A percentile compares a stretch with the other conserved stretches of the same genome.
These are phyloP conservation scores for Hippopotamus amphibius DNA, from an alignment of 2,113 vertebrate genomes.

Conservation along the genomic window DNA sequence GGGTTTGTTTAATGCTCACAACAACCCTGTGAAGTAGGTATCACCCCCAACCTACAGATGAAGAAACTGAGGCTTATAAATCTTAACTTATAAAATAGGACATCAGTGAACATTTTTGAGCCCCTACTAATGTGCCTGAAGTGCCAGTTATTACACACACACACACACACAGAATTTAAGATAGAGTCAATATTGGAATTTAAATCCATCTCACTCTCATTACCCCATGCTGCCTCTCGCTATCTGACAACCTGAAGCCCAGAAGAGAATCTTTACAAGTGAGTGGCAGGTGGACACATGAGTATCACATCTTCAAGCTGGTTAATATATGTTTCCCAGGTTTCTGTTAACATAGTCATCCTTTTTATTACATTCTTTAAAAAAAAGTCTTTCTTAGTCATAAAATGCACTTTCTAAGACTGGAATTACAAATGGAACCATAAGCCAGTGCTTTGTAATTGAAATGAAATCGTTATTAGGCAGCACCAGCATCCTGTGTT, in stretches of 20 bases:
- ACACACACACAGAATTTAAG: not conserved
- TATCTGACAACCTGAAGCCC: not conserved
- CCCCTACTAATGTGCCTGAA: not conserved
- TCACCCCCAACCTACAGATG: not conserved
- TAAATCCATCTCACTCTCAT: not conserved
- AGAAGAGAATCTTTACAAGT: not conserved
- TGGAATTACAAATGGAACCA: slow-evolving; percentile 62
- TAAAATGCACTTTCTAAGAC: slow-evolving; percentile 66
- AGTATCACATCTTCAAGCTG: not conserved
- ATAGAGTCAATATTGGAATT: not conserved
- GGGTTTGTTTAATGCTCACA: not conserved
- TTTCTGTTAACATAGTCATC: not conserved
- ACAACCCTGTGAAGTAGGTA: not conserved
- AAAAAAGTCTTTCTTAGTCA: slow-evolving; percentile 1
- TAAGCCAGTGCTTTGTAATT: slow-evolving; percentile 64
- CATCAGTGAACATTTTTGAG: not conserved
- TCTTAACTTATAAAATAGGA: not conserved
- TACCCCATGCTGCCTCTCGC: not conserved
- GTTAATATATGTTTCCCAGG: not conserved
- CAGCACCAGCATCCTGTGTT: slow-evolving; percentile 36
- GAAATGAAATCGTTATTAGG: slow-evolving; percentile 74
- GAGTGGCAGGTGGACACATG: not conserved
- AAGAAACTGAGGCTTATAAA: not conserved
- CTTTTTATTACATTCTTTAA: slow-evolving; percentile 55
- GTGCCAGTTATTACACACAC: not conserved